Conservation (phyloP, 2,888 invertebrate genomes). For the Synanthedon tipuliformis region DNA sequence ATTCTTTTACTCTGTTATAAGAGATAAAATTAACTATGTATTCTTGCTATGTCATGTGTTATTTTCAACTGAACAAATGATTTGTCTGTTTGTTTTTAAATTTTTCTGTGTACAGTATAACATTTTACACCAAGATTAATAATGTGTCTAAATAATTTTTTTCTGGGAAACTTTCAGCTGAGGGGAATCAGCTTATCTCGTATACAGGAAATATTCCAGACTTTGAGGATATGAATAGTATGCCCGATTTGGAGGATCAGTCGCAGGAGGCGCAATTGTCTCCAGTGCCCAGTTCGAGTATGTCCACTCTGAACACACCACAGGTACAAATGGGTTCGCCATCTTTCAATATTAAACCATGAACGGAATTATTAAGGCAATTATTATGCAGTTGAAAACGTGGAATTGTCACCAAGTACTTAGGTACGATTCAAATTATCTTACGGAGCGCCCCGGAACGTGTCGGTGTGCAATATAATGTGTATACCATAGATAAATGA, state of each 20-base stretch:
- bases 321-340: conserved; percentile 42
- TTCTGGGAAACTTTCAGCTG: conserved; percentile 59
- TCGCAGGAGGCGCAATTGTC: conserved; percentile 34
- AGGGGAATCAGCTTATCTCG: conserved; percentile 68
- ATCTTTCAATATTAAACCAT: conserved; percentile 34
- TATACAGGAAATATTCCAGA: conserved; percentile 68
- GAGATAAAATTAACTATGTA: too few species aligned
- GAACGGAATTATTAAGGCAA: conserved; percentile 14
- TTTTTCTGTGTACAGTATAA: too few species aligned
- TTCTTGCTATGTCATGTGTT: too few species aligned
- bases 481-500: too few species aligned
- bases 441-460: too few species aligned
- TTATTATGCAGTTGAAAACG: too few species aligned
- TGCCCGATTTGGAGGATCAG: conserved; percentile 48
- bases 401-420: too few species aligned
- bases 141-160: conserved; percentile 8
- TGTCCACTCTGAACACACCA: conserved; percentile 53
- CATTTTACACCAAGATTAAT: neutral
- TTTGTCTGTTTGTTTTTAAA: too few species aligned
- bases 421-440: too few species aligned
- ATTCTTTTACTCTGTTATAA: too few species aligned
- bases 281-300: conserved; percentile 22
- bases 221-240: conserved; percentile 56
- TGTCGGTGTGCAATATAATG: too few species aligned
- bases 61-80: too few species aligned